Conservation (phyloP, 1,140 invertebrate species). For the Lucilia sericata region DNA sequence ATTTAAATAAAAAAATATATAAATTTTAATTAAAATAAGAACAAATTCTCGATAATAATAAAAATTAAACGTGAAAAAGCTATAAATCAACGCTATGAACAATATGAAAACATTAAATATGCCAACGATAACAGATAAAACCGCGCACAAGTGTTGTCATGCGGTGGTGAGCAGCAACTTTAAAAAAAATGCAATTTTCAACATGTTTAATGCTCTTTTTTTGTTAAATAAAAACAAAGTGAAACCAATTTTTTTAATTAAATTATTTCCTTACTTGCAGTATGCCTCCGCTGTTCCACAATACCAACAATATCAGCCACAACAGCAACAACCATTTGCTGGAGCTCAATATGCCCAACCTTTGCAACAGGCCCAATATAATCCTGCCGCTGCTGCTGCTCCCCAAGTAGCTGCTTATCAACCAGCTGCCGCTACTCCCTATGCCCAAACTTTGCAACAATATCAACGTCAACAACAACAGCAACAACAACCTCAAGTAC, state of each 20-base stretch:
- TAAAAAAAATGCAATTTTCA: not conserved
- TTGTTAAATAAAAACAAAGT: not conserved
- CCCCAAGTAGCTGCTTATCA: constrained; percentile 34
- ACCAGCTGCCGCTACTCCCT: not conserved
- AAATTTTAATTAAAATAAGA: not conserved
- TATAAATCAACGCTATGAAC: not conserved
- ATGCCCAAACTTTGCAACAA: constrained; percentile 45
- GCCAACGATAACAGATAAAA: not conserved
- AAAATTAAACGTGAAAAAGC: not conserved
- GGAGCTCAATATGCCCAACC: constrained; percentile 9
- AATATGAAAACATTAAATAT: constrained; percentile 7
- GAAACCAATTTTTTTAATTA: too few relatives aligned
- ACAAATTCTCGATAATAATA: not conserved
- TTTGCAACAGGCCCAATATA: constrained; percentile 49
- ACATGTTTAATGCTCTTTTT: not conserved
- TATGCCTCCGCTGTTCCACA: constrained; percentile 41
- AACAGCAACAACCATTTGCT: constrained; percentile 35
- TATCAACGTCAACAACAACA: constrained; percentile 48
- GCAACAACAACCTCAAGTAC: constrained; percentile 23
- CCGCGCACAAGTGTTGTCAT: not conserved
- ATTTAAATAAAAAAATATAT: not conserved
- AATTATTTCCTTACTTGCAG: constrained; percentile 28
- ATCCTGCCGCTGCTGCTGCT: constrained; percentile 46
- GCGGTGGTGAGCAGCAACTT: not conserved
- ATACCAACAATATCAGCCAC: constrained; percentile 37